Evolutionary conservation across 2,797 vertebrate species (phyloP).

Genomic region (Sebastes variabilis): DNA sequence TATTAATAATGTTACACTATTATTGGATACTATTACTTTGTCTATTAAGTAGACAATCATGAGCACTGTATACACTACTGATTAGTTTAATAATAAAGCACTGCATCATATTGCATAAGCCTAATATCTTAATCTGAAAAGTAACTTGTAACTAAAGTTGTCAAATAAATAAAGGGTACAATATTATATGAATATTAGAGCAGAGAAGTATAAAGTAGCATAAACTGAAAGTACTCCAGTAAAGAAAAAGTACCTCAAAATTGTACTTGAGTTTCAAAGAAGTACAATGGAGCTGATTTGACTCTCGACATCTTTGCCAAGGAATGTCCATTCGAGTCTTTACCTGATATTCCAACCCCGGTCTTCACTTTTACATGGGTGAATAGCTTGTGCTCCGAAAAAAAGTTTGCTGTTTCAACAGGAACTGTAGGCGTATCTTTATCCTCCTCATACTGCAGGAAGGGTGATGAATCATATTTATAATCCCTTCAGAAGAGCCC

Average conservation of each 20-base stretch:
- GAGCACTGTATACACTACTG: neutral
- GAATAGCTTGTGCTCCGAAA: neutral
- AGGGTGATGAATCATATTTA: conserved; percentile 52
- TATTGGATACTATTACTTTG: neutral
- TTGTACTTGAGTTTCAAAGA: neutral
- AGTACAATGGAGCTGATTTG: neutral
- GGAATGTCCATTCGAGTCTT: neutral
- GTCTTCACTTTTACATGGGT: neutral
- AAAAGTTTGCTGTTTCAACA: neutral
- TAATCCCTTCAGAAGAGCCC: conserved; percentile 50
- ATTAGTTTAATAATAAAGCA: neutral
- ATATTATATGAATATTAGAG: neutral
- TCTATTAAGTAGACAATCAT: neutral
- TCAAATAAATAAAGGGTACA: neutral
- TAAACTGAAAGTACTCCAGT: neutral
- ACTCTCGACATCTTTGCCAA: neutral
- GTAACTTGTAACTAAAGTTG: neutral
- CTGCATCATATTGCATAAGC: neutral
- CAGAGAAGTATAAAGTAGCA: neutral
- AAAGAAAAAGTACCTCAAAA: neutral
- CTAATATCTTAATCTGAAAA: neutral
- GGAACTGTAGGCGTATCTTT: conserved; percentile 29
- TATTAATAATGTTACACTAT: neutral
- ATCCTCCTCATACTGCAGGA: conserved; percentile 23
- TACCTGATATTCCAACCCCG: neutral